A percentile compares a stretch with the other conserved stretches of the same genome.
Conservation (phyloP, 1,140 invertebrate species). For the Panagrolaimus sp. region DNA sequence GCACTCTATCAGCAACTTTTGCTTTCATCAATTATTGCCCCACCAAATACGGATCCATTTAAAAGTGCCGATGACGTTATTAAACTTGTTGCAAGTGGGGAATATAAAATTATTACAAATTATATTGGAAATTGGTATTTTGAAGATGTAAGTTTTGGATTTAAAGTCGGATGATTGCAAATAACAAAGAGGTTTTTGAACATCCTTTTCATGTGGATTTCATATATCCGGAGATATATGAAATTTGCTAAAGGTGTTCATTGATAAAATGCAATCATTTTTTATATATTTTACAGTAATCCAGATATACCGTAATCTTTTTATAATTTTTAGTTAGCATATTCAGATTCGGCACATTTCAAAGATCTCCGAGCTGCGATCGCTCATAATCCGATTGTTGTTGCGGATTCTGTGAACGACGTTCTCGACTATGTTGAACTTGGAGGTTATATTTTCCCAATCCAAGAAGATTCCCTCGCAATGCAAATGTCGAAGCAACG, state of each 20-base stretch:
- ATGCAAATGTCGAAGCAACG: not conserved
- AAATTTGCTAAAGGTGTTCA: too few relatives aligned
- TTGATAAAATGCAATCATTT: too few relatives aligned
- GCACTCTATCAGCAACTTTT: not conserved
- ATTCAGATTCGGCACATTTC: not conserved
- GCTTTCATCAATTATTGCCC: not conserved
- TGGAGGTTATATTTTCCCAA: conserved; percentile 7
- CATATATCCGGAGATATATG: too few relatives aligned
- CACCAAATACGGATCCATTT: not conserved
- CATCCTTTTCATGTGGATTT: too few relatives aligned
- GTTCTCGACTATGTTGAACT: conserved; percentile 2
- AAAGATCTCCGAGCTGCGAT: not conserved
- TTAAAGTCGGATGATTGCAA: too few relatives aligned
- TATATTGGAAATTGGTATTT: conserved; percentile 10
- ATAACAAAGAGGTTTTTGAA: too few relatives aligned
- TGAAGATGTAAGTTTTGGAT: not conserved
- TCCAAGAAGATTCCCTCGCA: conserved; percentile 1
- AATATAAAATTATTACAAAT: conserved; percentile 1
- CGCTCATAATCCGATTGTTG: not conserved
- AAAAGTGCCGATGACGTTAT: not conserved
- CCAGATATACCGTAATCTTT: too few relatives aligned
- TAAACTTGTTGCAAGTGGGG: not conserved
- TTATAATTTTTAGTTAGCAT: too few relatives aligned
- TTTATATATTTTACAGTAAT: too few relatives aligned
- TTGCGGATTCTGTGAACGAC: not conserved